These are phyloP conservation scores for Dynastes hyllus DNA, from an alignment of 2,888 invertebrate species.

Conservation along the genomic window DNA sequence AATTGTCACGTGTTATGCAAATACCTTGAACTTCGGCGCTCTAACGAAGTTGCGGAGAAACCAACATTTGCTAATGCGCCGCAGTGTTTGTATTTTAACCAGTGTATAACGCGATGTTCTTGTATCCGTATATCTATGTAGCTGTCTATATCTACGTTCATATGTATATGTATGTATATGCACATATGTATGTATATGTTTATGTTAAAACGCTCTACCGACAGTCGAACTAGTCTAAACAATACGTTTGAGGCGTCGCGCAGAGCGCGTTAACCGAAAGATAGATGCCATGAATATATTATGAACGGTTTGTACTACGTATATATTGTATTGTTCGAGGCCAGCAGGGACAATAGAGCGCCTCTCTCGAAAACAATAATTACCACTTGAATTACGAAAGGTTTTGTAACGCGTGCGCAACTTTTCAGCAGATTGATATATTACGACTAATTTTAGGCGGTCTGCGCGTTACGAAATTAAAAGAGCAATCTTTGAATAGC, in stretches of 20 bases:
- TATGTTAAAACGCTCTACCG: conserved; percentile 9
- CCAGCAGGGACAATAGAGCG: conserved; percentile 17
- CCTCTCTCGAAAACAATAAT: conserved; percentile 37
- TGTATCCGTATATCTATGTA: conserved; percentile 20
- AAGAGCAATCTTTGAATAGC: no score
- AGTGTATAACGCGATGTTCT: neutral
- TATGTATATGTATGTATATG: neutral
- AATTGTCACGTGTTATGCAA: conserved; percentile 30
- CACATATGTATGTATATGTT: conserved; percentile 10
- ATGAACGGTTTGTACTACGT: neutral
- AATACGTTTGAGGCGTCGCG: conserved; percentile 32
- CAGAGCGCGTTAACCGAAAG: conserved; percentile 31
- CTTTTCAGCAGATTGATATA: neutral
- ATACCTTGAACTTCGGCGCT: conserved; percentile 25
- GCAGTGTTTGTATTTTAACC: conserved; percentile 16
- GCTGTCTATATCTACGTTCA: neutral
- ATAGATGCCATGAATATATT: conserved; percentile 40
- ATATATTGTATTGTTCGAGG: conserved; percentile 13
- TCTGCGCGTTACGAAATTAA: no score
- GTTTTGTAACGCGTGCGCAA: conserved; percentile 24
- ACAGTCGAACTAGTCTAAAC: conserved; percentile 35
- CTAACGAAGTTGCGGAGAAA: conserved; percentile 17
- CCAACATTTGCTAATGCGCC: conserved; percentile 2
- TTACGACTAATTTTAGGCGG: conserved; percentile 3
- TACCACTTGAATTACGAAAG: conserved; percentile 38